Evolutionary conservation across 2,113 vertebrate species (phyloP), one percentile per base, ranked within the genome.

Genomic region (Colius striatus): DNA sequence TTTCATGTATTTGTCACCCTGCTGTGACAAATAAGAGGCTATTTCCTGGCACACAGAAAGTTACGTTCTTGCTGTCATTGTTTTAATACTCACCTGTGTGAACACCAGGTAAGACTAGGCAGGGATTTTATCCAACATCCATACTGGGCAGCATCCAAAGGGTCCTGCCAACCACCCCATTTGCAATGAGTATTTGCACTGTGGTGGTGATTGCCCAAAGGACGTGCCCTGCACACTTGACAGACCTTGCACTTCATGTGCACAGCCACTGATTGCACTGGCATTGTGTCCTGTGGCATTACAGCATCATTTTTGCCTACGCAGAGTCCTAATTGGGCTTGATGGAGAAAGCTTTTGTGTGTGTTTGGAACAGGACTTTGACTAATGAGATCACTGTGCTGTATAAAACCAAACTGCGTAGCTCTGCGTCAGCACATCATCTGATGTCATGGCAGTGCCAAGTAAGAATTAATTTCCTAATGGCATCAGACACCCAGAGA

Each of bases 391-490:
- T 92, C 21, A 54, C 47, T 79, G 25, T 77, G n/a, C 2, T 47
- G 38, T 53, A 3, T 79, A 34, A 92, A 89, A 38, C 43, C 30
- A 50, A 68, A 83, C 87, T 66, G 84, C 41, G 4, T 54, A 87
- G 70, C 58, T 72, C 81, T 82, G 66, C 13, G 0, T 63, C 71
- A 94, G 30, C 26, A 1, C 22, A 60, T 72, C 74, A 83, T 84
- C 67, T 73, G 84, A 72, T 95, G 67, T 83, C 34, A 34, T 74
- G 80, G 87, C 45, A 61, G 57, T 93, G 85, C 78, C 94, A 92
- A 92, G 25, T 66, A 85, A 91, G 95, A 94, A 94, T 93, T 95
- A 43, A 87, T 94, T 85, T 94, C 82, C 93, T 86, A 55, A 74
- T 90, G 75, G 87, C 90, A 53, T 73, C 71, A 60, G 75, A 90